Evolutionary conservation across 2,888 invertebrate species (phyloP).

Genomic region (Diarsia dahlii): DNA sequence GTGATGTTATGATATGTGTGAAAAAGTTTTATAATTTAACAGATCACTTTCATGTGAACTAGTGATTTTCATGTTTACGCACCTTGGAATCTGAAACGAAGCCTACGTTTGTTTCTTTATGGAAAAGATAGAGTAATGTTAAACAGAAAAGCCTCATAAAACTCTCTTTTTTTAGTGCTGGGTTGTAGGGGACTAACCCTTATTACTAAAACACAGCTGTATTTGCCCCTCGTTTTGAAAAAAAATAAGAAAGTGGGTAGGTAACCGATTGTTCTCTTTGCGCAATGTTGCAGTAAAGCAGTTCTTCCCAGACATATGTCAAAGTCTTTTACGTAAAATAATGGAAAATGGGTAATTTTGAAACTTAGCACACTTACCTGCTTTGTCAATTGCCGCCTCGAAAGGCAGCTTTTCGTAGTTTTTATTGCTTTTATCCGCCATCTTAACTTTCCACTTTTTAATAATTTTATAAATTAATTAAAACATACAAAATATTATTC

Average conservation of each 20-base stretch:
- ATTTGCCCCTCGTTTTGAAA: background rate
- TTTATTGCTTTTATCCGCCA: constrained; percentile 55
- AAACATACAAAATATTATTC: constrained; percentile 1
- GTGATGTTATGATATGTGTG: too few species aligned
- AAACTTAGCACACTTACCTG: constrained; percentile 67
- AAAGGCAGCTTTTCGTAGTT: constrained; percentile 67
- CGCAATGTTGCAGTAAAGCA: background rate
- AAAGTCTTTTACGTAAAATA: background rate
- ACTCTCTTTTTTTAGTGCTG: background rate
- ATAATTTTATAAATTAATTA: background rate
- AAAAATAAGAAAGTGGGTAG: background rate
- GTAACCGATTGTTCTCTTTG: background rate
- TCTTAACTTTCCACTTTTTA: constrained; percentile 43
- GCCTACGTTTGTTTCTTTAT: background rate
- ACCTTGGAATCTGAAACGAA: background rate
- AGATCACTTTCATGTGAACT: background rate
- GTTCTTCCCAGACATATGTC: background rate
- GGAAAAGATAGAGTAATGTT: background rate
- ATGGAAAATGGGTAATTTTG: background rate
- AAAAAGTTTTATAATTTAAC: background rate
- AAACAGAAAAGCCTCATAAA: background rate
- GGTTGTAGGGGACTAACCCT: background rate
- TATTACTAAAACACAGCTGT: background rate
- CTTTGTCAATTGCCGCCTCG: constrained; percentile 74
- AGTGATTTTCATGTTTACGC: background rate